These are phyloP conservation scores for Leucoptera coffeella DNA, from an alignment of 2,888 invertebrate species.

Conservation along the genomic window DNA sequence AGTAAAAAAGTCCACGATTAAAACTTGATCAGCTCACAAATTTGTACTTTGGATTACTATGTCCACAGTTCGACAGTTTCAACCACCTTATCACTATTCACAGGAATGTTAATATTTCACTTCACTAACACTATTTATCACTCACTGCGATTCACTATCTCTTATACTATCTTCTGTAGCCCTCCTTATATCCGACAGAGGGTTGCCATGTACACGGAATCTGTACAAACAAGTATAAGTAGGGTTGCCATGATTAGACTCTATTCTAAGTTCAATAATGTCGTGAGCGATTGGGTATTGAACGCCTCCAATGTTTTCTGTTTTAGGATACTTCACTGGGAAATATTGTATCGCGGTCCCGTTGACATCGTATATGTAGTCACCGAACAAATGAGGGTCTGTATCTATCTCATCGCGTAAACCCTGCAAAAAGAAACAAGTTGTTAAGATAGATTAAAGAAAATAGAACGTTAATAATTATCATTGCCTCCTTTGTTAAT, in stretches of 20 bases:
- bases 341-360: constrained; percentile 87
- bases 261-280: constrained; percentile 80
- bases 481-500: no score
- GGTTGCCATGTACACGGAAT: constrained; percentile 90
- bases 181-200: constrained; percentile 25
- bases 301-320: constrained; percentile 32
- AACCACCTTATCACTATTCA: no score
- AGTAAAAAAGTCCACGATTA: no score
- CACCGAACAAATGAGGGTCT: constrained; percentile 77
- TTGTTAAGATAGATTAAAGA: no score
- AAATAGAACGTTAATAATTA: no score
- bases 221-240: constrained; percentile 95
- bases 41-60: neutral
- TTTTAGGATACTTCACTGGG: constrained; percentile 56
- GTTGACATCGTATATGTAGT: constrained; percentile 74
- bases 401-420: constrained; percentile 71
- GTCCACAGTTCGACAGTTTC: neutral
- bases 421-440: constrained; percentile 57
- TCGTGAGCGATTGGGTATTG: constrained; percentile 57
- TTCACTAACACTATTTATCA: neutral
- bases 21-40: no score
- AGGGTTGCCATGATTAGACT: constrained; percentile 92
- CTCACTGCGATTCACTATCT: constrained; percentile 23
- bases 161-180: constrained; percentile 34
- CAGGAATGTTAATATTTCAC: neutral